A percentile compares a stretch with the other conserved stretches of the same genome.
Evolutionary conservation across 2,797 vertebrate genomes (phyloP).

Genomic region (Falco biarmicus): DNA sequence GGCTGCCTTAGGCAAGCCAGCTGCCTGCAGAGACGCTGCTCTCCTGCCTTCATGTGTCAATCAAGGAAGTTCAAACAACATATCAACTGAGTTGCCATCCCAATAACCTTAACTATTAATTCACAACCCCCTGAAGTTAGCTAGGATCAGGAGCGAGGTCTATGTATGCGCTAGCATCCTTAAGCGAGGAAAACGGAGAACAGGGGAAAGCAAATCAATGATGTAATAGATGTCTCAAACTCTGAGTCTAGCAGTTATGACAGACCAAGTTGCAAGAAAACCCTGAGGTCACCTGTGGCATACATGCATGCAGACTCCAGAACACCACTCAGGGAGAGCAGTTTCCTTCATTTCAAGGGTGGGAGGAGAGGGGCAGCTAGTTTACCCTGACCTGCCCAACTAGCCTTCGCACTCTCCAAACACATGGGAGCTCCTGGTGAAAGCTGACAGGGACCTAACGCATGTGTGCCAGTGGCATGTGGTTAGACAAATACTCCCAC

Average conservation of each 20-base stretch:
- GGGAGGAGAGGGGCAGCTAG: rapidly evolving
- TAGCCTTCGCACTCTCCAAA: not conserved
- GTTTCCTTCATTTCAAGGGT: not conserved
- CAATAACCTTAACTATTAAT: not conserved
- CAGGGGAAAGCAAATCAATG: not conserved
- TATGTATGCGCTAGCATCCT: not conserved
- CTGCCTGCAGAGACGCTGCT: not conserved
- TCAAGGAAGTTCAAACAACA: not conserved
- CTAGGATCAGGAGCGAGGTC: not conserved
- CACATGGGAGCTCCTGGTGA: not conserved
- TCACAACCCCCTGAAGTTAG: not conserved
- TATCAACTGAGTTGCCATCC: not conserved
- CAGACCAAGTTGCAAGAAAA: not conserved
- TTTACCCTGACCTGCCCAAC: not conserved
- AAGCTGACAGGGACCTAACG: not conserved
- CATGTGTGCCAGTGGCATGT: rapidly evolving
- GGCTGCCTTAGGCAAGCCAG: not conserved
- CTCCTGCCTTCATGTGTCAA: not conserved
- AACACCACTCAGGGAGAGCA: not conserved
- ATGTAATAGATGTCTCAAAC: not conserved
- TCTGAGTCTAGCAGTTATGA: not conserved
- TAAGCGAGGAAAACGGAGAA: not conserved
- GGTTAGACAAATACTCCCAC: not conserved
- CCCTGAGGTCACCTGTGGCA: not conserved
- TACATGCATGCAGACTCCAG: not conserved